These are phyloP conservation scores for Liparis tanakae DNA, from an alignment of 2,797 vertebrate genomes.

Conservation along the genomic window DNA sequence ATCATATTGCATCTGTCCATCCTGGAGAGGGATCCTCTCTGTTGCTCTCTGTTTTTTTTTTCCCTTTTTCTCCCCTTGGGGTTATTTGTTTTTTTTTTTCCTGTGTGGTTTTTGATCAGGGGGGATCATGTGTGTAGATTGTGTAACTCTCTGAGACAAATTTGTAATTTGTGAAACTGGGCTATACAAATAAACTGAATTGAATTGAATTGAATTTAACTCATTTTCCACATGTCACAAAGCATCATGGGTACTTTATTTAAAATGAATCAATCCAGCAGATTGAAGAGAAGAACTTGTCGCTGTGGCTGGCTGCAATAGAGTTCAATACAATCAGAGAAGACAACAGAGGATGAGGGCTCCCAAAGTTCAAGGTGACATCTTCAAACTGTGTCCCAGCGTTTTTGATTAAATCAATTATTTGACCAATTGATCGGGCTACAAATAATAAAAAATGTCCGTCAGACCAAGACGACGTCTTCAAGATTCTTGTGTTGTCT, in stretches of 20 bases:
- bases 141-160: too few relatives aligned
- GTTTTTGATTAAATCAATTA: neutral
- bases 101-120: too few relatives aligned
- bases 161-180: too few relatives aligned
- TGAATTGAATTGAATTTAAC: too few relatives aligned
- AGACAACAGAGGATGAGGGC: neutral
- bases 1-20: too few relatives aligned
- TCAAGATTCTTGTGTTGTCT: neutral
- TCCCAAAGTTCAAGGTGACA: neutral
- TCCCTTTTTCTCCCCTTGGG: too few relatives aligned
- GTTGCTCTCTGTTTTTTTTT: too few relatives aligned
- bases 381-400: too few relatives aligned
- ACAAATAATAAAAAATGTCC: neutral
- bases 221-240: slow-evolving; percentile 13
- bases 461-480: neutral
- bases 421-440: neutral
- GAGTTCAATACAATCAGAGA: neutral
- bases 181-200: too few relatives aligned
- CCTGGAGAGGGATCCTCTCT: too few relatives aligned
- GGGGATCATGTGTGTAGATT: too few relatives aligned
- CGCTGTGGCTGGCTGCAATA: neutral
- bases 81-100: too few relatives aligned
- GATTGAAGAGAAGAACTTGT: neutral
- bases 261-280: neutral
- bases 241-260: slow-evolving; percentile 21